A percentile compares a stretch with the other conserved stretches of the same genome.
Conservation (phyloP, 2,797 vertebrate species). For the Dromococcyx pavoninus region DNA sequence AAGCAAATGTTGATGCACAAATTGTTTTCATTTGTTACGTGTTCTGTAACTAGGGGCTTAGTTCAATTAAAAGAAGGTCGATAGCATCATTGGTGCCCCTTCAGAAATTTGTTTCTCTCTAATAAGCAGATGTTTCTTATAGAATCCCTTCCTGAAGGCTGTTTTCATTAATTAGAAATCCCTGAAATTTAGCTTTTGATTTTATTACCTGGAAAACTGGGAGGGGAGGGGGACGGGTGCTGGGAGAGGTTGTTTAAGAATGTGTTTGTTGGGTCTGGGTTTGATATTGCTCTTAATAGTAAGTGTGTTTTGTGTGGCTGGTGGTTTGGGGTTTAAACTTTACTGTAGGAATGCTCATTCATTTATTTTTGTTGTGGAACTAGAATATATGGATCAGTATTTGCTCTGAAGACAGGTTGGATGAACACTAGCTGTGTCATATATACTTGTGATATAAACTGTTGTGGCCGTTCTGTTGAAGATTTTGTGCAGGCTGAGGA, state of each 20-base stretch:
- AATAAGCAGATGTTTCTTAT: neutral
- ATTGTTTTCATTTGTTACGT: neutral
- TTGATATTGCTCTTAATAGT: neutral
- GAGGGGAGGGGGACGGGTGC: no score
- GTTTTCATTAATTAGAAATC: neutral
- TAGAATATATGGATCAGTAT: neutral
- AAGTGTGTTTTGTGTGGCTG: fast-evolving
- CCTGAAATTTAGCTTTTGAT: neutral
- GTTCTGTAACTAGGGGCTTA: neutral
- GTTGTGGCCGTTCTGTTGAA: neutral
- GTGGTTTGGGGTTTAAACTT: neutral
- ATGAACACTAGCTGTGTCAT: neutral
- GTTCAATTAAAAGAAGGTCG: neutral
- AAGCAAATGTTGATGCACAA: neutral
- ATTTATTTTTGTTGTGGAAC: neutral
- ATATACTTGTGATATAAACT: neutral
- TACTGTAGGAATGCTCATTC: neutral
- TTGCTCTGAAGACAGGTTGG: neutral
- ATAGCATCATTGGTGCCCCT: neutral
- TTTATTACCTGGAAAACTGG: neutral
- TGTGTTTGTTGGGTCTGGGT: neutral
- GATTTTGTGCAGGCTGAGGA: neutral
- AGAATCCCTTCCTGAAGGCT: neutral
- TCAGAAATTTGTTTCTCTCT: neutral
- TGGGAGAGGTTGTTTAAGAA: neutral